Evolutionary conservation across 1,140 invertebrate species (phyloP).

Genomic region (Drosophila sturtevanti): DNA sequence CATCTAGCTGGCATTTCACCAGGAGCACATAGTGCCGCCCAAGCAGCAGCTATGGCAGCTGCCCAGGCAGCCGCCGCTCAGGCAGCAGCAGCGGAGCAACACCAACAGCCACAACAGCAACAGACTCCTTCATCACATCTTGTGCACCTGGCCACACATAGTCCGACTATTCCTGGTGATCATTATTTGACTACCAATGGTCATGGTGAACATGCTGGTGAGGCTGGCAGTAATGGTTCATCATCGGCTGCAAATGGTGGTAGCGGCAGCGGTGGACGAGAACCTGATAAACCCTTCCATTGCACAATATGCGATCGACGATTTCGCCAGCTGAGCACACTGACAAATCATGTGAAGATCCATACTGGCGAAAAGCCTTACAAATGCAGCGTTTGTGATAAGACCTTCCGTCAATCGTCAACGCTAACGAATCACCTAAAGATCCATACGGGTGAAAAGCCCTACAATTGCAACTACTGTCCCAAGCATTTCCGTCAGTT

Average conservation of each 20-base stretch:
- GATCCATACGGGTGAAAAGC: slow-evolving; percentile 82
- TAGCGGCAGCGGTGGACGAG: slow-evolving; percentile 41
- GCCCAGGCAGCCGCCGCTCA: slow-evolving; percentile 78
- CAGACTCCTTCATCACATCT: slow-evolving; percentile 57
- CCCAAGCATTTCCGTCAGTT: slow-evolving; percentile 82
- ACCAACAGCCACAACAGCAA: slow-evolving; percentile 37
- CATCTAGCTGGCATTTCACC: slow-evolving; percentile 68
- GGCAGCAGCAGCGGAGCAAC: slow-evolving; percentile 77
- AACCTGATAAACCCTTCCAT: slow-evolving; percentile 80
- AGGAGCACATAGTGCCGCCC: slow-evolving; percentile 76
- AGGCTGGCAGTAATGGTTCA: slow-evolving; percentile 28
- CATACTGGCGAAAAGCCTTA: slow-evolving; percentile 82
- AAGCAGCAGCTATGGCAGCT: slow-evolving; percentile 79
- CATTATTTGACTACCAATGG: slow-evolving; percentile 68
- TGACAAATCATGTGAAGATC: slow-evolving; percentile 82
- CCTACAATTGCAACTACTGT: slow-evolving; percentile 81
- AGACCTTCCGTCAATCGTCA: slow-evolving; percentile 82
- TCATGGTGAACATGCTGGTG: slow-evolving; percentile 59
- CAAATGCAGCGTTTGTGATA: slow-evolving; percentile 82
- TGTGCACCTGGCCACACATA: slow-evolving; percentile 68
- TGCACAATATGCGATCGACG: slow-evolving; percentile 81
- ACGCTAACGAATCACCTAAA: slow-evolving; percentile 82
- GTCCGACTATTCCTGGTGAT: slow-evolving; percentile 59
- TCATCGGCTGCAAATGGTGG: slow-evolving; percentile 23
- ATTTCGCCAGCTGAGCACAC: slow-evolving; percentile 81